Conservation (phyloP, 2,888 invertebrate species). For the Drosophila fungiperda region DNA sequence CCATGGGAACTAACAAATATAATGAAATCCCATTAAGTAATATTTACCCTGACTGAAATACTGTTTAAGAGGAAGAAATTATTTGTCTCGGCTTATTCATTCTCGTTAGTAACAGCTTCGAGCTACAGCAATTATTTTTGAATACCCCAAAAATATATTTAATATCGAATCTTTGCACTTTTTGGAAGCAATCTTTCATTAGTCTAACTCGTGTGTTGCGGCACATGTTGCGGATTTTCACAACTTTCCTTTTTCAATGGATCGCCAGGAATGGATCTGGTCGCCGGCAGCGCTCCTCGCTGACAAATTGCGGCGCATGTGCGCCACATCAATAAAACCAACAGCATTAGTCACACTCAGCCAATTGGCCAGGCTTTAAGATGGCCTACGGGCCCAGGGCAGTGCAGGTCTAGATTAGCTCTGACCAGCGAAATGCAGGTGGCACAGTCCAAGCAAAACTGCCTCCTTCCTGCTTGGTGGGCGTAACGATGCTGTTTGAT, state of each 20-base stretch:
- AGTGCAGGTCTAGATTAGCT: constrained; percentile 18
- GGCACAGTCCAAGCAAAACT: constrained; percentile 40
- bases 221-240: constrained; percentile 27
- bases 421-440: constrained; percentile 58
- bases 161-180: background rate
- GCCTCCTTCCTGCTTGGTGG: constrained; percentile 47
- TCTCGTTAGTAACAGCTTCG: background rate
- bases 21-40: background rate
- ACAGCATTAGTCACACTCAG: constrained; percentile 77
- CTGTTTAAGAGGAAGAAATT: background rate
- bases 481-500: constrained; percentile 74
- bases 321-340: constrained; percentile 75
- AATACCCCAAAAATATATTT: background rate
- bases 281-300: constrained; percentile 33
- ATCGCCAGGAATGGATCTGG: constrained; percentile 12
- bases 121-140: background rate
- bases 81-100: background rate
- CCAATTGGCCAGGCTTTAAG: constrained; percentile 51
- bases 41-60: background rate
- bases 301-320: constrained; percentile 68
- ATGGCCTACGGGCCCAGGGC: constrained; percentile 21
- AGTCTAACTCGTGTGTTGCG: background rate
- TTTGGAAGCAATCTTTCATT: background rate
- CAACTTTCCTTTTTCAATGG: constrained; percentile 79
- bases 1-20: constrained; percentile 29